Conservation (phyloP, 2,888 invertebrate species). For the Subacronicta megacephala region DNA sequence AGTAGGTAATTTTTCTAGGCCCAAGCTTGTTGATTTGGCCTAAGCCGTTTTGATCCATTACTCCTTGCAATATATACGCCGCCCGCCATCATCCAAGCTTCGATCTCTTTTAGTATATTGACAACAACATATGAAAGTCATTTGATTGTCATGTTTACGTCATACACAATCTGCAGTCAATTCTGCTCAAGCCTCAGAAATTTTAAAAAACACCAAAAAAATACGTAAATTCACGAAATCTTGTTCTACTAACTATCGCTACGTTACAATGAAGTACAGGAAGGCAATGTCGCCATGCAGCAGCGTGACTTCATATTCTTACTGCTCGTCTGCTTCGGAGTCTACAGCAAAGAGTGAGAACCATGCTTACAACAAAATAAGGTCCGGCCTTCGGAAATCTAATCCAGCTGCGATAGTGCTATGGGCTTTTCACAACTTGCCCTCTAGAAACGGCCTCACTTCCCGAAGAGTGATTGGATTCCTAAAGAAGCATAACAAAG, state of each 20-base stretch:
- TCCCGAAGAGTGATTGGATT: conserved; percentile 72
- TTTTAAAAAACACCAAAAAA: conserved; percentile 22
- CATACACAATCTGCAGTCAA: conserved; percentile 9
- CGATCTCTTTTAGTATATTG: neutral
- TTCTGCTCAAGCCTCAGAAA: neutral
- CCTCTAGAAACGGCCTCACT: conserved; percentile 68
- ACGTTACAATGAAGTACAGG: conserved; percentile 29
- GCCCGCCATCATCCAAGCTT: neutral
- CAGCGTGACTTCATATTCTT: conserved; percentile 16
- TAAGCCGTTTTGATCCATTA: too few species aligned
- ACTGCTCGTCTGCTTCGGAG: conserved; percentile 10
- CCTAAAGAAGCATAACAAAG: conserved; percentile 69
- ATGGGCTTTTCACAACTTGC: conserved; percentile 76
- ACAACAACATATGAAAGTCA: neutral
- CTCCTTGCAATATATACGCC: too few species aligned
- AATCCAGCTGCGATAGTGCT: conserved; percentile 75
- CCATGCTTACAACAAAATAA: conserved; percentile 58
- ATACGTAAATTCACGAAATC: conserved; percentile 23
- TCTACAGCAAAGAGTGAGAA: neutral
- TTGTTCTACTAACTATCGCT: conserved; percentile 6
- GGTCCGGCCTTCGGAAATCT: conserved; percentile 60
- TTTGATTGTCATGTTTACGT: neutral
- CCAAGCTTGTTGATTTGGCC: too few species aligned
- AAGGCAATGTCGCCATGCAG: neutral
- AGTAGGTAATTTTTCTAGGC: too few species aligned